phyloP scores from a whole-genome alignment of 2,797 vertebrate genomes.

The Spinibarbus caldwelli region DNA sequence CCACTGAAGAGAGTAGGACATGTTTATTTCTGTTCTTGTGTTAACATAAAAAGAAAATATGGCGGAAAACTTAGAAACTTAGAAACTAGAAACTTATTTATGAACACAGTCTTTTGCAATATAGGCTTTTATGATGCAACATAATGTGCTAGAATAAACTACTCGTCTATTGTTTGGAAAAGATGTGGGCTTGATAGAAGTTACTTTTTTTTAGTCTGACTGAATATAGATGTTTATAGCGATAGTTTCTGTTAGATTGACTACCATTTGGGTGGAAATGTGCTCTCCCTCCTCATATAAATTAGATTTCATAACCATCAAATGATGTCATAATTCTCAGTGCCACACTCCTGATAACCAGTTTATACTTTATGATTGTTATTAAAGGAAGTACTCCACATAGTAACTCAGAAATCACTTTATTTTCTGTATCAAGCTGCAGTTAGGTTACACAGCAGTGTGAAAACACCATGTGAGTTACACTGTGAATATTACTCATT shows the following conservation, averaged over 20 bases:
- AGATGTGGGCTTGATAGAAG: background rate
- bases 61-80: no score
- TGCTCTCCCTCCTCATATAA: background rate
- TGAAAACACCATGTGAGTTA: background rate
- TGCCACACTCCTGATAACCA: background rate
- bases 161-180: background rate
- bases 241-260: background rate
- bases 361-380: conserved; percentile 2
- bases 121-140: background rate
- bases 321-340: background rate
- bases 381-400: background rate
- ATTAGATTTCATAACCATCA: conserved; percentile 13
- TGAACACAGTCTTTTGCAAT: background rate
- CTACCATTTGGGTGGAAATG: background rate
- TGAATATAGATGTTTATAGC: conserved; percentile 5
- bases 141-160: background rate
- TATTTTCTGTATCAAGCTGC: background rate
- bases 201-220: background rate
- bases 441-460: background rate
- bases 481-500: background rate
- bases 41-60: background rate
- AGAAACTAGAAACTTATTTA: background rate
- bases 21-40: background rate
- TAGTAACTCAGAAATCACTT: background rate
- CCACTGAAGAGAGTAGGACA: background rate